Percentiles rank a stretch among this genome's conserved stretches.
Conservation (phyloP, 2,797 vertebrate species). For the Scyliorhinus canicula region DNA sequence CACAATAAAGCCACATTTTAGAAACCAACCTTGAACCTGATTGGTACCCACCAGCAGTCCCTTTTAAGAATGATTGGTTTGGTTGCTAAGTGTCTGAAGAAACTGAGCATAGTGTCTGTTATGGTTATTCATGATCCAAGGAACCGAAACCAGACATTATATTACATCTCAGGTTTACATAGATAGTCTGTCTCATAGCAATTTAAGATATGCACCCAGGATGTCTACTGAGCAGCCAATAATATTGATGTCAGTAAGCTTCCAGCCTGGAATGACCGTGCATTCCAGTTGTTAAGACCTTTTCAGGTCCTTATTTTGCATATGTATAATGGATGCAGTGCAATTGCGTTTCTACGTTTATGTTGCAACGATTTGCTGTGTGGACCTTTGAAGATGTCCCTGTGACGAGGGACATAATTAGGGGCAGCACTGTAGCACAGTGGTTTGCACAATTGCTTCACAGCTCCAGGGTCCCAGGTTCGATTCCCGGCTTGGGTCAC, state of each 20-base stretch:
- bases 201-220: background rate
- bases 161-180: background rate
- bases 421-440: no score
- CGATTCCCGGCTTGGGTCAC: no score
- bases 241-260: background rate
- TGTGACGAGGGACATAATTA: no score
- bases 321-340: background rate
- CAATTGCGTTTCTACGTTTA: background rate
- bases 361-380: background rate
- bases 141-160: background rate
- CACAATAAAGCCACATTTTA: background rate
- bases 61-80: background rate
- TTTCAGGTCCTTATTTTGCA: background rate
- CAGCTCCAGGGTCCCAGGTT: no score
- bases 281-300: background rate
- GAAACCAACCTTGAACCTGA: background rate
- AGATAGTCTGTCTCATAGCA: background rate
- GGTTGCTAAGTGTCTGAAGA: background rate
- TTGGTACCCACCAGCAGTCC: background rate
- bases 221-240: background rate
- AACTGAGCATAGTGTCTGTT: background rate
- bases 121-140: background rate
- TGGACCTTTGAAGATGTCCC: background rate
- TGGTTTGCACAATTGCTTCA: no score
- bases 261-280: background rate